Conservation (phyloP, 2,797 vertebrate genomes). For the Muraenolepis orangiensis region DNA sequence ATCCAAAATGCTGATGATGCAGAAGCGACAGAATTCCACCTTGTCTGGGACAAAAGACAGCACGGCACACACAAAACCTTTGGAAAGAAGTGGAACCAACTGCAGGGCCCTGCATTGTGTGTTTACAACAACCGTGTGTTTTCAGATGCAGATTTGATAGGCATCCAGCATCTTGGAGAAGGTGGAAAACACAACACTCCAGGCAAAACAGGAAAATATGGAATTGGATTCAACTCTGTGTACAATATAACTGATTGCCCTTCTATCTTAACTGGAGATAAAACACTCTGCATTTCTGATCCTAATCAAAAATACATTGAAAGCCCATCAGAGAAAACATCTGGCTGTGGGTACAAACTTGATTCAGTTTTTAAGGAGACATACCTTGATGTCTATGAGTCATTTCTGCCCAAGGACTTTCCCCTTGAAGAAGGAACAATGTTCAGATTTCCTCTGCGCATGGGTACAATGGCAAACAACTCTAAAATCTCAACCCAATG, state of each 20-base stretch:
- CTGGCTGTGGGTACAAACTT: constrained; percentile 72
- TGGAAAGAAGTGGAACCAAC: constrained; percentile 71
- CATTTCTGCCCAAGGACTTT: constrained; percentile 78
- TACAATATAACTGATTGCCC: constrained; percentile 86
- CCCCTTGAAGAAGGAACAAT: constrained; percentile 75
- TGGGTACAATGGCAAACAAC: constrained; percentile 43
- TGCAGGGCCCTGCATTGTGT: constrained; percentile 84
- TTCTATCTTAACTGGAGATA: constrained; percentile 77
- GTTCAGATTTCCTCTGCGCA: constrained; percentile 80
- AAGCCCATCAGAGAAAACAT: constrained; percentile 39
- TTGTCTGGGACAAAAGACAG: constrained; percentile 78
- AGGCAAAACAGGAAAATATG: constrained; percentile 80
- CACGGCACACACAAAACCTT: constrained; percentile 68
- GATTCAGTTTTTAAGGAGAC: constrained; percentile 65
- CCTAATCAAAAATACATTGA: constrained; percentile 74
- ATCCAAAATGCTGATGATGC: constrained; percentile 86
- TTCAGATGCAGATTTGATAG: constrained; percentile 71
- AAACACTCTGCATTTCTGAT: constrained; percentile 79
- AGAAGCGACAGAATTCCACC: constrained; percentile 78
- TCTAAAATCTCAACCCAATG: constrained; percentile 69
- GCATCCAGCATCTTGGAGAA: constrained; percentile 80
- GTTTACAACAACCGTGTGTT: constrained; percentile 82
- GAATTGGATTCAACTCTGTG: constrained; percentile 82
- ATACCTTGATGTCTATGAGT: constrained; percentile 75
- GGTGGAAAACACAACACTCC: constrained; percentile 72